Evolutionary conservation across 2,888 invertebrate genomes (phyloP).

Genomic region (Agrenia bidenticulata): DNA sequence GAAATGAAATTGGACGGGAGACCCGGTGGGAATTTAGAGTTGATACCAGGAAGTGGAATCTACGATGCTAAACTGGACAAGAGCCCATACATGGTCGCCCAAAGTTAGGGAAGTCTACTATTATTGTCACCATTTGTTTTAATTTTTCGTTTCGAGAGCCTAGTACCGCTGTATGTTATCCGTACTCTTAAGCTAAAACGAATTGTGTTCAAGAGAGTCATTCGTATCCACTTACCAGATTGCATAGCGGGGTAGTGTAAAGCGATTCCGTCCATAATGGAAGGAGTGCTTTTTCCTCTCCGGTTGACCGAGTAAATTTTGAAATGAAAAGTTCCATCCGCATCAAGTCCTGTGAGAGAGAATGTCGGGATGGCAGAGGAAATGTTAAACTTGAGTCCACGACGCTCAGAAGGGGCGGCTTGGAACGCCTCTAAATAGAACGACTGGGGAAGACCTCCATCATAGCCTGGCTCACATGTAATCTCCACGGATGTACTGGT

Average conservation of each 20-base stretch:
- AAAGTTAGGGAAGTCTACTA: conserved; percentile 31
- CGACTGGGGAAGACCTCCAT: conserved; percentile 83
- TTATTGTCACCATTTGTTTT: conserved; percentile 53
- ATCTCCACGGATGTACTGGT: conserved; percentile 80
- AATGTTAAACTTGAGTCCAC: conserved; percentile 62
- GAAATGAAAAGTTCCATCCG: conserved; percentile 75
- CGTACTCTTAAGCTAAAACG: neutral
- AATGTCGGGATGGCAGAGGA: conserved; percentile 68
- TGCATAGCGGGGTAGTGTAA: conserved; percentile 69
- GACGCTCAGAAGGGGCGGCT: conserved; percentile 43
- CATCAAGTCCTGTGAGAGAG: conserved; percentile 74
- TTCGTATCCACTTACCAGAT: conserved; percentile 51
- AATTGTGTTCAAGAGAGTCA: conserved; percentile 18
- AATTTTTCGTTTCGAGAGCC: conserved; percentile 45
- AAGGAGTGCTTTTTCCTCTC: conserved; percentile 75
- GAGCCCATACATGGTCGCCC: too few species aligned
- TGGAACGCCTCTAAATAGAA: conserved; percentile 69
- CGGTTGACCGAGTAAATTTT: conserved; percentile 77
- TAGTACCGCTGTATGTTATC: neutral
- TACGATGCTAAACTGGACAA: conserved; percentile 13
- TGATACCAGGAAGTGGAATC: too few species aligned
- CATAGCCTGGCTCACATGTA: conserved; percentile 79
- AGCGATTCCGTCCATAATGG: conserved; percentile 72
- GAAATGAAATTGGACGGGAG: too few species aligned
- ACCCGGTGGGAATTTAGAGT: too few species aligned